Conservation (phyloP, 2,888 invertebrate species). For the Cosmia pyralina region DNA sequence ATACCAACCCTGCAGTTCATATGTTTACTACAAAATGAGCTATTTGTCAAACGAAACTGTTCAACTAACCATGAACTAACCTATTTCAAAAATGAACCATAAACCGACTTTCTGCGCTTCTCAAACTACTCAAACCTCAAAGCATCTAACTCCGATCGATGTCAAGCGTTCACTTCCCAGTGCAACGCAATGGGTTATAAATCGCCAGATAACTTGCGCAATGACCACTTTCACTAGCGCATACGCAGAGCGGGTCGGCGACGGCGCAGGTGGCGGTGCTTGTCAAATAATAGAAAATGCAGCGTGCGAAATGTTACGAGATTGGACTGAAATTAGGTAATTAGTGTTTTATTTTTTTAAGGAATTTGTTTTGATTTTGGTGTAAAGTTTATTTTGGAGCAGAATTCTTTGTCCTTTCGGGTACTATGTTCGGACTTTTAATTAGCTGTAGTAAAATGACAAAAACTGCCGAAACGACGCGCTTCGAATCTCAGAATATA, state of each 20-base stretch:
- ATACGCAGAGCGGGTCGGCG: not conserved
- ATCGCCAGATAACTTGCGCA: constrained; percentile 57
- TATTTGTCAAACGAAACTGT: too few species aligned
- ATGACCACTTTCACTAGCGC: constrained; percentile 56
- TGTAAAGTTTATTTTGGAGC: not conserved
- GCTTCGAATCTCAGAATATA: too few species aligned
- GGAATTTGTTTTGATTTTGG: not conserved
- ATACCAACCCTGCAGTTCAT: too few species aligned
- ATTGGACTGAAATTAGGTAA: not conserved
- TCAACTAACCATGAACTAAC: not conserved
- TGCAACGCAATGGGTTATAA: constrained; percentile 54
- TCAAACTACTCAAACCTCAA: not conserved
- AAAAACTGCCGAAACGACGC: too few species aligned
- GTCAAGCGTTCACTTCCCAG: constrained; percentile 46
- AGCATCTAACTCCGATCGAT: constrained; percentile 30
- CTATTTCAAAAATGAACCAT: constrained; percentile 1
- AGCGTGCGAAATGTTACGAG: constrained; percentile 24
- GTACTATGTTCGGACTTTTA: too few species aligned
- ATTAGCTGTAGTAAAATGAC: too few species aligned
- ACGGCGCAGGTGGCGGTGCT: not conserved
- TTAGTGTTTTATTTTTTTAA: not conserved
- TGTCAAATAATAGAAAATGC: constrained; percentile 46
- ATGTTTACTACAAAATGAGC: too few species aligned
- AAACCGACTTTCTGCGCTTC: not conserved
- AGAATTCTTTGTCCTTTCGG: not conserved